These are phyloP conservation scores for Leptinotarsa juncta DNA, from an alignment of 2,888 invertebrate genomes.

Conservation along the genomic window DNA sequence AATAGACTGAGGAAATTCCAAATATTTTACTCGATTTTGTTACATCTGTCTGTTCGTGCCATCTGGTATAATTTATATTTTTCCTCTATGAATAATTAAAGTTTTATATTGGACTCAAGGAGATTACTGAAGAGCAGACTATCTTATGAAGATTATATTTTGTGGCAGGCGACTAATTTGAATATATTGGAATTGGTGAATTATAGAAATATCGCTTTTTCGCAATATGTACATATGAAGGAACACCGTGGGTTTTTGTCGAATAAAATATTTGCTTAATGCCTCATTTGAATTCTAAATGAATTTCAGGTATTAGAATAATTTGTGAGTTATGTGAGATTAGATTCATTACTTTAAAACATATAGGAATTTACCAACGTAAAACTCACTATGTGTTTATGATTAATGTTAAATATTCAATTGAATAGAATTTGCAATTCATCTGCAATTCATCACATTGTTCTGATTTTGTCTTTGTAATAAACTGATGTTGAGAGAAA, in stretches of 20 bases:
- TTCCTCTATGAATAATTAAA: not conserved
- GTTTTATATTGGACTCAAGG: not conserved
- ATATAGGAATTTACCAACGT: too few species aligned
- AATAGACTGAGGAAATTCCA: not conserved
- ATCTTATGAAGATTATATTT: not conserved
- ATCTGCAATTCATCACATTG: too few species aligned
- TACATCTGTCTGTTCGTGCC: not conserved
- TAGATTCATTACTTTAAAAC: too few species aligned
- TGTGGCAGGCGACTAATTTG: not conserved
- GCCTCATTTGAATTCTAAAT: not conserved
- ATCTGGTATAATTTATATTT: not conserved
- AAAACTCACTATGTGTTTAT: too few species aligned
- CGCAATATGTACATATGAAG: not conserved
- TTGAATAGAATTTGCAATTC: too few species aligned
- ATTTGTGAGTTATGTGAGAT: too few species aligned
- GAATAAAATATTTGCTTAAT: not conserved
- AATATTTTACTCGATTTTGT: not conserved
- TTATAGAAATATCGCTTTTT: not conserved
- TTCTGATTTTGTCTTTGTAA: too few species aligned
- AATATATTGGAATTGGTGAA: not conserved
- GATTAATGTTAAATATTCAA: too few species aligned
- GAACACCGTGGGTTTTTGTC: not conserved
- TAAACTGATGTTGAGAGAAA: too few species aligned
- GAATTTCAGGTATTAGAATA: too few species aligned
- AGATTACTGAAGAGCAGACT: not conserved